Evolutionary conservation across 2,888 invertebrate species (phyloP), one percentile per base, ranked within the genome.

Genomic region (Drosophila diplacantha): DNA sequence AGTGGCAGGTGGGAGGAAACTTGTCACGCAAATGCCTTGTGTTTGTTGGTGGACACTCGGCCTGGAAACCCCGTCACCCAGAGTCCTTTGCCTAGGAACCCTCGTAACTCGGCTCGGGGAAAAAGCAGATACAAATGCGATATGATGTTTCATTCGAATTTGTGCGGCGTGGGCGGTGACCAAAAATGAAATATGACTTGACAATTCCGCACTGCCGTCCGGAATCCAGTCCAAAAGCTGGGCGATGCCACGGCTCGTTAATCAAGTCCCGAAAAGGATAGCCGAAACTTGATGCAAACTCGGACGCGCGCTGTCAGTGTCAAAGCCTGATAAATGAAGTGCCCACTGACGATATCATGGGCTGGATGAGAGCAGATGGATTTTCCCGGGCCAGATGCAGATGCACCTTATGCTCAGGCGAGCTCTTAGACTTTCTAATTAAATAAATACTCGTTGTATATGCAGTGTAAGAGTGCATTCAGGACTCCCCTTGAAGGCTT

Each of bases 161-260:
- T 72, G 63, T 62, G 47, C 61, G 29, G 32, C 47, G 61, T 71
- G 65, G 78, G 83, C 63, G 83, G 68, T 56, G 51, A 50, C 71
- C 49, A 18, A 69, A 71, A 81, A 71, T 78, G 81, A 78, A 83
- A 78, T 81, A 83, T 81, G 81, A 83, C 78, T 80, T 76, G 83
- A 77, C 71, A 77, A 53, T 62, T 66, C 52, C 54, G 46, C 64
- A 68, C 46, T 67, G 59, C 58, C 64, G 39, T 51, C 32, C 49
- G 12, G 39, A 20, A 44, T 46, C 20, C 60, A 44, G 52, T 18
- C 39, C 58, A 29, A 66, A 58, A 58, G 59, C 65, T 58, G 43
- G 61, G 51, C 50, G 16, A 22, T 32, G 35, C 49, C 32, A 61
- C 35, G 46, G 38, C 68, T 82, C 81, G 77, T 78, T 78, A 82